Evolutionary conservation across 2,113 vertebrate genomes (phyloP).

Genomic region (Collichthys lucidus): DNA sequence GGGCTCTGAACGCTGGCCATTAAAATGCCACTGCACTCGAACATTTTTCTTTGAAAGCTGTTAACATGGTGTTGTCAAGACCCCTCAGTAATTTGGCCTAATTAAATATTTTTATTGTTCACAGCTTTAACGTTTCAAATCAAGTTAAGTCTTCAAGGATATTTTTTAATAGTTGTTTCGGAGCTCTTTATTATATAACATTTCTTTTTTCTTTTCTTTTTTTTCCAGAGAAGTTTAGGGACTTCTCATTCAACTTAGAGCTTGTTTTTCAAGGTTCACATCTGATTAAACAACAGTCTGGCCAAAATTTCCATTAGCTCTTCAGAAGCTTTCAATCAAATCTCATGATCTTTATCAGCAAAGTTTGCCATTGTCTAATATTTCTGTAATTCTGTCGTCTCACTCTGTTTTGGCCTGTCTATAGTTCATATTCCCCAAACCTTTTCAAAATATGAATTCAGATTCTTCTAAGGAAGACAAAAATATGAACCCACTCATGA

Average conservation of each 20-base stretch:
- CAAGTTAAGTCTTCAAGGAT: too few species aligned
- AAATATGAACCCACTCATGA: constrained; percentile 38
- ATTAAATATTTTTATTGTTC: background rate
- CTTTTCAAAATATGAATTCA: constrained; percentile 14
- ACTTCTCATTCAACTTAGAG: background rate
- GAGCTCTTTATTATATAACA: background rate
- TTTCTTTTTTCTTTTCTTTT: background rate
- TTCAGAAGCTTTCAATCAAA: constrained; percentile 12
- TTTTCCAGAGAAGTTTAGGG: background rate
- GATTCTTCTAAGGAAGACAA: constrained; percentile 30
- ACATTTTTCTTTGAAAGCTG: background rate
- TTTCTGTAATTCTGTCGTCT: background rate
- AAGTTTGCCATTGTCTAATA: background rate
- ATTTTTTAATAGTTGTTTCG: background rate
- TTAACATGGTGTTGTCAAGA: background rate
- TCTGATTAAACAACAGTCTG: constrained; percentile 2
- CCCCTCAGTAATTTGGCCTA: background rate
- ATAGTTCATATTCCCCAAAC: background rate
- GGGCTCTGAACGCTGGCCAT: background rate
- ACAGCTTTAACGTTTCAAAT: background rate
- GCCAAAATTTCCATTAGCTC: background rate
- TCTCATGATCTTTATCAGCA: background rate
- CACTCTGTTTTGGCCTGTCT: background rate
- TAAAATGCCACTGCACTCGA: background rate
- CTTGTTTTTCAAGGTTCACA: background rate